phyloP scores from a whole-genome alignment of 2,113 vertebrate genomes.

The Xiphophorus couchianus region DNA sequence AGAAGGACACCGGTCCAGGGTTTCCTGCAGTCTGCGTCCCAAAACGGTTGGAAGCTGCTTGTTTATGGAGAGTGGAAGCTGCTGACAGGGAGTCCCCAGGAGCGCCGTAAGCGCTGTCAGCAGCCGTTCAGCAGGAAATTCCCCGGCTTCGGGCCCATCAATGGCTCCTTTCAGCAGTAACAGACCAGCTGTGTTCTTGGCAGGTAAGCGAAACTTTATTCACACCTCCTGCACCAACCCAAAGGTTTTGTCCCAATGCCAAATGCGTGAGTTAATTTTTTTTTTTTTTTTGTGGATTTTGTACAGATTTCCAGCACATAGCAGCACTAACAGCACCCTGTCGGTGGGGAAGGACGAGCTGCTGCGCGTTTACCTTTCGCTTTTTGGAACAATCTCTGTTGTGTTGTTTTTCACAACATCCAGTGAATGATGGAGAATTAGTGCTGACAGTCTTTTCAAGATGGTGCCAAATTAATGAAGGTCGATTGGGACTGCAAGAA shows the following conservation, averaged over 20 bases:
- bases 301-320: neutral
- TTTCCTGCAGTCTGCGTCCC: conserved; percentile 26
- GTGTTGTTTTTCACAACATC: neutral
- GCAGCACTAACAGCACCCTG: neutral
- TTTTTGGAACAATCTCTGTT: too few relatives aligned
- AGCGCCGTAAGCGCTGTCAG: conserved; percentile 67
- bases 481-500: conserved; percentile 9
- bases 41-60: conserved; percentile 29
- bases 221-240: conserved; percentile 25
- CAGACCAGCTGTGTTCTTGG: conserved; percentile 54
- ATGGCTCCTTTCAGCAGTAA: conserved; percentile 69
- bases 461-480: neutral
- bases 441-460: neutral
- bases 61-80: conserved; percentile 57
- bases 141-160: conserved; percentile 73
- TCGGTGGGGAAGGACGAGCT: neutral
- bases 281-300: neutral
- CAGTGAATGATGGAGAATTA: neutral
- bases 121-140: conserved; percentile 70
- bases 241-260: conserved; percentile 3
- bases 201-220: conserved; percentile 56
- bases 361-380: neutral
- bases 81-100: conserved; percentile 69
- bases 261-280: neutral
- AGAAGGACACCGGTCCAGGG: conserved; percentile 5